Evolutionary conservation across 2,113 vertebrate species (phyloP), one percentile per base, ranked within the genome.

Genomic region (Tragelaphus imberbis): DNA sequence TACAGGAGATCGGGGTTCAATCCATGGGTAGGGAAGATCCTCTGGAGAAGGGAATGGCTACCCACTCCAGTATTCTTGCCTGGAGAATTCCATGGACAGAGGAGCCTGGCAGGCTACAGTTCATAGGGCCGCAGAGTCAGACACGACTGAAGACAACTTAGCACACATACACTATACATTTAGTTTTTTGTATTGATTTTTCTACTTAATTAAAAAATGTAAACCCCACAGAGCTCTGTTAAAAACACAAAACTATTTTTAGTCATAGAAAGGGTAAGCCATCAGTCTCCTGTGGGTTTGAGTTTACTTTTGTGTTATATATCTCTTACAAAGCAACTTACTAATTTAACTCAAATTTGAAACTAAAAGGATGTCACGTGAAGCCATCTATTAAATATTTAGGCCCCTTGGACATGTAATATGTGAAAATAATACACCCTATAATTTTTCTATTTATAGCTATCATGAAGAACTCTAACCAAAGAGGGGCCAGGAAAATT

Each of bases 171-270:
- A 79, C 15, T 49, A 82, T 40, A 13, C 3, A 14, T 51, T 88
- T 90, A 71, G 17, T 49, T 47, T 92, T 82, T 94, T 65, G 44
- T 85, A 53, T 61, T 97, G 59, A 81, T 47, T 61, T 97, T 90
- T 94, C 23, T 63, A 61, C 30, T 87, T 80, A 85, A 93, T 40
- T 91, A 21, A 71, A 95, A 80, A 40, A 55, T 5, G 92, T 90
- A n/a, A 94, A 63, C 23, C 3, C 53, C 47, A 85, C 53, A 90
- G 59, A 94, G 23, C 27, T 92, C 68, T 61, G 33, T 90, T 55
- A 95, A 90, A 97, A 97, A 88, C 49, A 95, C 6, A 90, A 90
- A 97, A 90, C 51, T 84, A 55, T 92, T 94, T 90, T 94, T 23
- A 90, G 5, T 95, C 25, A 49, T 58, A 81, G 51, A 84, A 71